Base-by-base conservation (phyloP, 2,113 vertebrate genomes). In the Scortum barcoo region DNA sequence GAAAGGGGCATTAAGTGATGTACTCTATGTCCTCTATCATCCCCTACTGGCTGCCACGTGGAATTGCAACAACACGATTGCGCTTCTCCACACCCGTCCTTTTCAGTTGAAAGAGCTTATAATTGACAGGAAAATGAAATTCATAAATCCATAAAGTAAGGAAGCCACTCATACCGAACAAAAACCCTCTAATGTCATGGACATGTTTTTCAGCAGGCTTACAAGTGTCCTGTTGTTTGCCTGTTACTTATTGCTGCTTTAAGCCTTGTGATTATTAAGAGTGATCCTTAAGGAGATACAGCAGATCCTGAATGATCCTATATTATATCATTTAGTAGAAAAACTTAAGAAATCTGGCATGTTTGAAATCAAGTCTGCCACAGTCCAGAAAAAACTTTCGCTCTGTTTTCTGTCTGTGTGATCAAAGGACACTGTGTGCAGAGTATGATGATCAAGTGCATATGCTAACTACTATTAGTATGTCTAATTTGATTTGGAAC, bases 31-130 rank as follows among this genome's bases (percentile, higher is more conserved):
- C 42, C 53, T 81, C 48, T 72, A 40, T 85, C 69, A 33, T 1
- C 86, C 75, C 86, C 84, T 88, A 38, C 66, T 91, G 87, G 74
- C 40, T 9, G 14, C 44, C 28, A 2, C 2, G 24, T 9, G 40
- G 36, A 78, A 76, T 17, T 57, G 38, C 73, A 84, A 30, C 46
- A 70, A 61, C 44, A 44, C 56, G 7, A 56, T 51, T 16, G 1
- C 16, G 28, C 46, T 46, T 26, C 16, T 1, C 7, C 0, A 57
- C 42, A 8, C 14, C 20, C 28, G 0, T 40, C 42, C 13, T 53
- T 13, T 30, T 24, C 5, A 63, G 7, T 5, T 33, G 30, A 4
- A 44, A 0, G 4, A 8, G 14, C 3, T 26, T 42, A n/a, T 42
- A 67, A 80, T 24, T 61, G 57, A 46, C 28, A 13, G 9, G 19